Evolutionary conservation across 2,888 invertebrate genomes (phyloP).

Genomic region (Axea sp.): DNA sequence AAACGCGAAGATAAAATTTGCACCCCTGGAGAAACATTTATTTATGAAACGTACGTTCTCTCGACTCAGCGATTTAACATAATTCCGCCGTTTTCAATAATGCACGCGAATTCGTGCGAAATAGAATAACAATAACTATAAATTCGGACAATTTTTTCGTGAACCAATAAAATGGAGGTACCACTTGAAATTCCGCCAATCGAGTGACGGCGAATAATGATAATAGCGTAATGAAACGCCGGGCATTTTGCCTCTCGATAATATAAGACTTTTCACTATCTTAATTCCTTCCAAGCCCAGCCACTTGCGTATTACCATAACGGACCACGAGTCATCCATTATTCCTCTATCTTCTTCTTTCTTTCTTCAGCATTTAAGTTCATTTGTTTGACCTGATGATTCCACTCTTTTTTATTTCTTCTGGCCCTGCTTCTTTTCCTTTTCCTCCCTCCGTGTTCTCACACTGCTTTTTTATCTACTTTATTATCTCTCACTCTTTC

Average conservation of each 20-base stretch:
- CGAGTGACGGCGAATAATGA: constrained; percentile 50
- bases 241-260: constrained; percentile 59
- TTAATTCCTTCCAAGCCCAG: constrained; percentile 66
- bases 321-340: constrained; percentile 69
- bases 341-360: constrained; percentile 64
- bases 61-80: constrained; percentile 29
- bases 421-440: constrained; percentile 3
- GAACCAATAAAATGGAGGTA: constrained; percentile 17
- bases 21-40: constrained; percentile 23
- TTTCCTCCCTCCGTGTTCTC: constrained; percentile 2
- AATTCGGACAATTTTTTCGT: constrained; percentile 31
- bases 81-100: constrained; percentile 46
- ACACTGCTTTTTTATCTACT: constrained; percentile 24
- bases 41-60: constrained; percentile 7
- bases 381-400: constrained; percentile 64
- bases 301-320: constrained; percentile 69
- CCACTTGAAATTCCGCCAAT: constrained; percentile 58
- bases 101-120: constrained; percentile 29
- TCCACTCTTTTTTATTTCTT: constrained; percentile 45
- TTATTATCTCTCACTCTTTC: constrained; percentile 50
- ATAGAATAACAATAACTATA: constrained; percentile 49
- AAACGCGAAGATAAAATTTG: constrained; percentile 32
- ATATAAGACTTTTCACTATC: constrained; percentile 64
- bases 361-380: constrained; percentile 49
- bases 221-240: constrained; percentile 57